These are phyloP conservation scores for Diorhabda carinulata DNA, from an alignment of 1,140 invertebrate genomes.

Conservation along the genomic window DNA sequence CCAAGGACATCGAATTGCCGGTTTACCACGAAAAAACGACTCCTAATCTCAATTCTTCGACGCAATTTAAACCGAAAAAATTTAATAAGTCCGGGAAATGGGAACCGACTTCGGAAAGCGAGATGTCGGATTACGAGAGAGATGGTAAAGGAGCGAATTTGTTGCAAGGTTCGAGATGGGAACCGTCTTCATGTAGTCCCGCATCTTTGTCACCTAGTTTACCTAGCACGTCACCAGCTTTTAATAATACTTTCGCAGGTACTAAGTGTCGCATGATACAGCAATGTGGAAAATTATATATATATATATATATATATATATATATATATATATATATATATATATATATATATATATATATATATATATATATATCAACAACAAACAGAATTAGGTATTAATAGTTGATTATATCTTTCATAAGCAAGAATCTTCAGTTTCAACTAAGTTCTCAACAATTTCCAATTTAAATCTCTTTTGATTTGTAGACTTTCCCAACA, in stretches of 20 bases:
- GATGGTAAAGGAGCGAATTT: slow-evolving; percentile 49
- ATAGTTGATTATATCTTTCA: too few species aligned
- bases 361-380: neutral
- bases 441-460: too few species aligned
- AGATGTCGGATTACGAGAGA: slow-evolving; percentile 57
- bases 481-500: too few species aligned
- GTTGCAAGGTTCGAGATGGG: slow-evolving; percentile 52
- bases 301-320: neutral
- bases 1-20: slow-evolving; percentile 58
- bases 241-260: slow-evolving; percentile 44
- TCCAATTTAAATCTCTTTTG: too few species aligned
- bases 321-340: neutral
- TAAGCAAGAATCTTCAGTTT: too few species aligned
- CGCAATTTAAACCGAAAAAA: slow-evolving; percentile 46
- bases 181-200: slow-evolving; percentile 56
- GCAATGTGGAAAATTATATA: neutral
- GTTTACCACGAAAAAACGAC: slow-evolving; percentile 59
- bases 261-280: slow-evolving; percentile 27
- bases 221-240: slow-evolving; percentile 54
- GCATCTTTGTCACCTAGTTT: slow-evolving; percentile 58
- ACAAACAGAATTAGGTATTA: too few species aligned
- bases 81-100: slow-evolving; percentile 58
- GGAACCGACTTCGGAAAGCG: slow-evolving; percentile 62
- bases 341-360: neutral
- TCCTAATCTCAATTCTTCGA: slow-evolving; percentile 22